Percentiles rank a stretch among this genome's conserved stretches.
phyloP scores from a whole-genome alignment of 2,888 invertebrate genomes.

The Coelopa pilipes region DNA sequence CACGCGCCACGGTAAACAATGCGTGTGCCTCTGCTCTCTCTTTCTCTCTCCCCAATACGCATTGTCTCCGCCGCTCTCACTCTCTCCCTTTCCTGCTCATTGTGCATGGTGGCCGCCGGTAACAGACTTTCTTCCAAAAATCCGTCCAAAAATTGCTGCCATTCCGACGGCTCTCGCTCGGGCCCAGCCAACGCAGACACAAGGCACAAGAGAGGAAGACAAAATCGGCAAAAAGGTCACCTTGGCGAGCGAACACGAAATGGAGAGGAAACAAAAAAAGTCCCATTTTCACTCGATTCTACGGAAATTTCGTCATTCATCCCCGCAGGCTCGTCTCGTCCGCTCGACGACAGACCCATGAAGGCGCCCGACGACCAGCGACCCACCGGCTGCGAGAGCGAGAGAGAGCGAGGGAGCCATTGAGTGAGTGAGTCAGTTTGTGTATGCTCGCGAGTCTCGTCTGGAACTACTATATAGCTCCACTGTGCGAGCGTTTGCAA shows the following conservation, averaged over 20 bases:
- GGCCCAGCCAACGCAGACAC: slow-evolving; percentile 4
- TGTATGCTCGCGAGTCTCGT: background rate
- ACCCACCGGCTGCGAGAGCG: no score
- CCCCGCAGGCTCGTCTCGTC: background rate
- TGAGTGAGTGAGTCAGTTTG: background rate
- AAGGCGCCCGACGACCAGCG: background rate
- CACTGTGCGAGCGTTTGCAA: slow-evolving; percentile 28
- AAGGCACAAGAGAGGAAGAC: no score
- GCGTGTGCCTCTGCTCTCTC: background rate
- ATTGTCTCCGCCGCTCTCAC: background rate
- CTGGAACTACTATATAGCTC: slow-evolving; percentile 1
- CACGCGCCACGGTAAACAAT: background rate
- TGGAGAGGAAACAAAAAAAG: slow-evolving; percentile 11
- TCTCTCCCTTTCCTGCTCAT: background rate
- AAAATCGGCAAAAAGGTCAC: slow-evolving; percentile 39
- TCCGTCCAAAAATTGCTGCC: slow-evolving; percentile 4
- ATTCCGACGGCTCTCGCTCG: background rate
- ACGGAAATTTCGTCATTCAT: slow-evolving; percentile 56
- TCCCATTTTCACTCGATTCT: slow-evolving; percentile 49
- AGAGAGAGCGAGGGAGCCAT: background rate
- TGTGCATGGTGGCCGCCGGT: slow-evolving; percentile 22
- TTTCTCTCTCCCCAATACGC: no score
- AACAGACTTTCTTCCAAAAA: slow-evolving; percentile 13
- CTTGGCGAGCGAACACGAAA: slow-evolving; percentile 33
- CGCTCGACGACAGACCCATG: no score